Base-by-base conservation (phyloP, 2,888 invertebrate genomes). In the Chironomus riparius region DNA sequence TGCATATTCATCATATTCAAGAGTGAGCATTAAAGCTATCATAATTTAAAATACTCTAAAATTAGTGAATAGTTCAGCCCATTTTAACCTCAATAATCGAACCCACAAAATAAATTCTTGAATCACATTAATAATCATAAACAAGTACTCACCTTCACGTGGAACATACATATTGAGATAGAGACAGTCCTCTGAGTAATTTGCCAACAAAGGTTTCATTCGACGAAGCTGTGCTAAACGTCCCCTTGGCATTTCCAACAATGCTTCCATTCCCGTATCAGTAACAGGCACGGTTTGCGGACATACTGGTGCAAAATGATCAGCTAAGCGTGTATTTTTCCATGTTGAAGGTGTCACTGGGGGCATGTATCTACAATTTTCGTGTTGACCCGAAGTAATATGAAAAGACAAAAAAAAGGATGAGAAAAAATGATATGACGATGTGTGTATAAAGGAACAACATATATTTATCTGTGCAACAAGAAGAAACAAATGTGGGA, bases 101-200 rank as follows among this genome's bases (percentile, higher is more conserved):
- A 38, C 38, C 10, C 38, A 38, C 38, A 38, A 10, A 10, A 38
- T 10, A 38, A 38, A 38, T 38, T 10, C 38, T 38, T 10, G 1
- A 38, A 38, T 1, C 38, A 38, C 38, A 72, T 4, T 18, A 12
- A 28, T 72, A 47, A 61, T 5, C 28, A 61, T 5, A 72, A 18
- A 6, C n/a, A 70, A 10, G 4, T 0, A 47, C 74, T 74, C 82
- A 90, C 90, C 88, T 81, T 87, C 88, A 80, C 92, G 88, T 78
- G 98, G 98, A 79, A 96, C 94, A 86, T 96, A 98, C 80, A 98
- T 89, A 86, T 98, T 98, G 83, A 98, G 90, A 85, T 95, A 97
- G 80, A 98, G 91, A 84, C 98, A 98, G 87, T 98, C 98, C 87
- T 98, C 98, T 84, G 94, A 95, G 86, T 98, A 97, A 83, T 97